Base-by-base conservation (phyloP, 2,113 vertebrate species). In the Elgaria multicarinata region DNA sequence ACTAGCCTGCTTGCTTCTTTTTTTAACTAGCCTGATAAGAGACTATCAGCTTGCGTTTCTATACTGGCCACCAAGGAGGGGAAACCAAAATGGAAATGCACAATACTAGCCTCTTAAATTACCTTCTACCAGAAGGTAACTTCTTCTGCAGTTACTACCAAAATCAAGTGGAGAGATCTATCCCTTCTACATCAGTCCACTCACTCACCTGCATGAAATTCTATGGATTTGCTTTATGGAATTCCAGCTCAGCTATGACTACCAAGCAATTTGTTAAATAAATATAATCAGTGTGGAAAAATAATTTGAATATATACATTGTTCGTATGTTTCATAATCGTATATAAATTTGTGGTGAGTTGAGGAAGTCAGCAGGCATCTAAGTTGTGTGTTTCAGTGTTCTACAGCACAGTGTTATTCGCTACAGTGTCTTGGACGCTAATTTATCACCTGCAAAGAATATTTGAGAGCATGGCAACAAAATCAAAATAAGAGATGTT, bases 231-330 rank as follows among this genome's bases (percentile, higher is more conserved):
- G 3, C 67, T 69, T 28, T 1, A 31, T 69, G 26, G 67, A 31
- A 4, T 31, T 69, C 28, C 28, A 24, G 67, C 6, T 69, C 67
- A 69, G 7, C 10, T 69, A 69, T 69, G 24, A 8, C 1, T 69
- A 69, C 24, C 10, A 31, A 28, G 28, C 67, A 69, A 31, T 7
- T 31, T 31, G 8, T 31, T 31, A 69, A 9, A 31, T 80, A n/a
- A 3, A 44, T 55, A n/a, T 18, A 66, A 39, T 2, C n/a, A 13
- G 28, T 28, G 76, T 86, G 24, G 50, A 74, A 58, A 74, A 74
- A 58, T 36, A 74, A 55, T 55, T 55, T n/a, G 53, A 76, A 33
- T 39, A 26, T 83, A 75, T 74, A 87, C 64, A 87, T 90, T 76
- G 50, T n/a, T n/a, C n/a, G n/a, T 42, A 76, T 62, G 24, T 18